Conservation (phyloP, 2,888 invertebrate species). For the Sinotaia quadrata region DNA sequence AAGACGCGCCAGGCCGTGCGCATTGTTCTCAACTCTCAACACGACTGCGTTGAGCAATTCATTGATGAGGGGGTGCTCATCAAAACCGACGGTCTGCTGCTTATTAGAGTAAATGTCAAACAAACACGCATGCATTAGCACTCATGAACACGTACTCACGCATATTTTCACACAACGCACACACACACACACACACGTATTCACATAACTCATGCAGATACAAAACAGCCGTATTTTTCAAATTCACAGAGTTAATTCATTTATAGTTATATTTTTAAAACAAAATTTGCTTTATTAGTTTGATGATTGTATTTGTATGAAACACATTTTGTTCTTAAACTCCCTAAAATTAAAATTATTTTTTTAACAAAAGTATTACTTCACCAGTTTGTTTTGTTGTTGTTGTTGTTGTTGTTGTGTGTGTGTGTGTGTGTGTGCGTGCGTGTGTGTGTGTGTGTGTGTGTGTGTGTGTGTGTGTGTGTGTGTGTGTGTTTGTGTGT, state of each 20-base stretch:
- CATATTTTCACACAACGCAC: not conserved
- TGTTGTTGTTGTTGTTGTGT: no score
- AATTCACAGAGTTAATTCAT: not conserved
- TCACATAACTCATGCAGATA: not conserved
- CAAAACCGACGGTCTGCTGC: not conserved
- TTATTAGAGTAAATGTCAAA: not conserved
- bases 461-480: not conserved
- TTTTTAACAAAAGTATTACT: not conserved
- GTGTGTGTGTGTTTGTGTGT: no score
- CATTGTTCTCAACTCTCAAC: slow-evolving; percentile 76
- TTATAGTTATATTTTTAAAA: no score
- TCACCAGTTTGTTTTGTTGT: not conserved
- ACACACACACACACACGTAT: not conserved
- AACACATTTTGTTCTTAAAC: not conserved
- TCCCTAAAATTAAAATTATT: no score
- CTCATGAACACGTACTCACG: not conserved
- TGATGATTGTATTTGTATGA: no score
- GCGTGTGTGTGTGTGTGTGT: no score
- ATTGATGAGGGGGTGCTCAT: slow-evolving; percentile 76
- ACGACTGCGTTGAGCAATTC: slow-evolving; percentile 75
- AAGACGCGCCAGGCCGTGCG: slow-evolving; percentile 78
- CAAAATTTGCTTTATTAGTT: no score
- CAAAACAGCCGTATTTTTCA: not conserved
- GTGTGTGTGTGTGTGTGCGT: no score
- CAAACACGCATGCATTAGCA: not conserved